Evolutionary conservation across 2,888 invertebrate species (phyloP), one percentile per base, ranked within the genome.

Genomic region (Harmothoe impar): DNA sequence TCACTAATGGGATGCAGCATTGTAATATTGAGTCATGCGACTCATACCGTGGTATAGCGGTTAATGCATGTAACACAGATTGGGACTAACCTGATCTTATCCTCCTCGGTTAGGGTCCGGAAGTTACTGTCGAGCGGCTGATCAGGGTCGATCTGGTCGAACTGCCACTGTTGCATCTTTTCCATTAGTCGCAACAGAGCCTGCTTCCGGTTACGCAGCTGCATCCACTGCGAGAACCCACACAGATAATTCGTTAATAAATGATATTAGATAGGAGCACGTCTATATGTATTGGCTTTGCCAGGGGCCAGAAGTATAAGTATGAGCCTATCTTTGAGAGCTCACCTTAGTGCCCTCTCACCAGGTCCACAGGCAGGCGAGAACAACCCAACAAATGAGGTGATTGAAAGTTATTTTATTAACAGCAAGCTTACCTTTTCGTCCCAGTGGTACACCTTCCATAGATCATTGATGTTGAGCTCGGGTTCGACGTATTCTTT

Each of bases 401-500:
- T n/a, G n/a, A n/a, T n/a, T n/a, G n/a, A n/a, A n/a, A n/a, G n/a
- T n/a, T n/a, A n/a, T n/a, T n/a, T n/a, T n/a, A 43, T 43, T 10
- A 43, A 43, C 3, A 43, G 43, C 10, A 43, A 7, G 43, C 94
- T 93, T 95, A 97, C 97, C 97, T 98, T 98, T 89, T 98, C 98
- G 95, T 99, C 99, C 95, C 97, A 98, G 94, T 98, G 98, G 96
- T 98, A 99, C n/a, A 99, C 98, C 95, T 98, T 98, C 99, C 99
- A 99, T 52, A 99, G 96, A 95, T 99, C 99, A 94, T 98, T 98
- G 89, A 99, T 98, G 93, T 97, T 98, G 33, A 99, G 96, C 94
- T 99, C 99, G 0, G 99, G 98, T 94, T 98, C 98, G 0, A 99
- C 98, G 94, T 99, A 99, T 96, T 99, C 99, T 96, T 99, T 99